A percentile compares a stretch with the other conserved stretches of the same genome.
These are phyloP conservation scores for Orius insidiosus DNA, from an alignment of 1,140 invertebrate species.

Conservation along the genomic window DNA sequence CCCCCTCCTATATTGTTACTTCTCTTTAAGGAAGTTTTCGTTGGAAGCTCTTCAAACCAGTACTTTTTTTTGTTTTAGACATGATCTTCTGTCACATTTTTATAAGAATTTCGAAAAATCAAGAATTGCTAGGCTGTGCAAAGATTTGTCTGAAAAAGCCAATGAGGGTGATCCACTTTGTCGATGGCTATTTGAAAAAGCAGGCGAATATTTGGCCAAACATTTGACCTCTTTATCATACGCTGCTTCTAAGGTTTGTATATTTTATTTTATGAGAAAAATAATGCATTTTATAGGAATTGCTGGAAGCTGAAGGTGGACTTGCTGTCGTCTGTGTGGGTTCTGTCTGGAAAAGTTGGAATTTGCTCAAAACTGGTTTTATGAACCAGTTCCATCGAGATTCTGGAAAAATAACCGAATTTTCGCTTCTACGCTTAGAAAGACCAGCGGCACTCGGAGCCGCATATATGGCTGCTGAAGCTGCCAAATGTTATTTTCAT, in stretches of 20 bases:
- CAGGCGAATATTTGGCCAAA: constrained; percentile 55
- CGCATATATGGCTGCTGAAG: constrained; percentile 51
- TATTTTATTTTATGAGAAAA: no score
- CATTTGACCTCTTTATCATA: constrained; percentile 51
- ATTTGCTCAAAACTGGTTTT: constrained; percentile 54
- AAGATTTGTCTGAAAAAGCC: constrained; percentile 49
- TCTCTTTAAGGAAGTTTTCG: no score
- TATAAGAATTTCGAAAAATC: constrained; percentile 76
- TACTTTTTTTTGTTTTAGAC: constrained; percentile 20
- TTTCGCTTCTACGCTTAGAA: constrained; percentile 41
- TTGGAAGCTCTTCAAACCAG: no score
- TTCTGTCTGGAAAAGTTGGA: constrained; percentile 91
- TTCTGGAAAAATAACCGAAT: constrained; percentile 25
- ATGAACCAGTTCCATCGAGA: constrained; percentile 32
- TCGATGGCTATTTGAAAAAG: constrained; percentile 51
- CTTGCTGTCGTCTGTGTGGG: constrained; percentile 81
- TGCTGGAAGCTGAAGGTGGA: constrained; percentile 37
- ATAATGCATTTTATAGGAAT: constrained; percentile 24
- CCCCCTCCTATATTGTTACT: no score
- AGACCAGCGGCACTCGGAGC: constrained; percentile 49
- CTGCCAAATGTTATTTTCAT: constrained; percentile 29
- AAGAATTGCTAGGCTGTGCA: constrained; percentile 58
- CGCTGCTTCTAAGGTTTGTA: constrained; percentile 42
- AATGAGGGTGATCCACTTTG: constrained; percentile 53
- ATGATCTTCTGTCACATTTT: constrained; percentile 50